phyloP scores from a whole-genome alignment of 2,888 invertebrate genomes.

The Micoletzkya japonica region DNA sequence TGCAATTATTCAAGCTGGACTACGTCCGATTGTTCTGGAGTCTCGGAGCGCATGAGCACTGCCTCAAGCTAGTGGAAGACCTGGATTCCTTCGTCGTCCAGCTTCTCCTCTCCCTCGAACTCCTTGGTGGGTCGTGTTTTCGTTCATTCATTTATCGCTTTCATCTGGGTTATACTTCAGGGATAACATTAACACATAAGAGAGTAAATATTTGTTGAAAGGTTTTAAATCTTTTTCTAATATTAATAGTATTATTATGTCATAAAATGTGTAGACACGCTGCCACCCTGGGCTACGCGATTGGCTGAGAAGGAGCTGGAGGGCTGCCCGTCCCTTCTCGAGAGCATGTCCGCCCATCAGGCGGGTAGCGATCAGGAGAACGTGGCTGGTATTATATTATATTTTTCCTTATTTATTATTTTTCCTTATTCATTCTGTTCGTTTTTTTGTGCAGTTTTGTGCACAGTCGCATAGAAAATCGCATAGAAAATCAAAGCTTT shows the following conservation, averaged over 20 bases:
- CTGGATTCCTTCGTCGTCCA: conserved; percentile 40
- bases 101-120: conserved; percentile 15
- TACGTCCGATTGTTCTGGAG: conserved; percentile 45
- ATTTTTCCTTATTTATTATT: not conserved
- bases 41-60: conserved; percentile 45
- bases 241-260: too few relatives aligned
- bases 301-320: conserved; percentile 19
- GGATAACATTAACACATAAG: too few relatives aligned
- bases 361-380: not conserved
- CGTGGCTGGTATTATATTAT: conserved; percentile 5
- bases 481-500: too few relatives aligned
- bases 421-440: too few relatives aligned
- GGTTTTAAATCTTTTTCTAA: too few relatives aligned
- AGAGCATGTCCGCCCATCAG: conserved; percentile 15
- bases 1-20: conserved; percentile 35
- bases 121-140: not conserved
- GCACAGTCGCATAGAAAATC: too few relatives aligned
- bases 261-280: too few relatives aligned
- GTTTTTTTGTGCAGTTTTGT: not conserved
- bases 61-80: conserved; percentile 44
- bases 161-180: too few relatives aligned
- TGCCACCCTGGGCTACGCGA: conserved; percentile 13
- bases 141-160: not conserved
- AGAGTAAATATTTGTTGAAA: too few relatives aligned
- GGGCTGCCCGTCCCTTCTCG: conserved; percentile 19